phyloP scores from a whole-genome alignment of 2,888 invertebrate genomes.

The Sarcophaga caerulescens region DNA sequence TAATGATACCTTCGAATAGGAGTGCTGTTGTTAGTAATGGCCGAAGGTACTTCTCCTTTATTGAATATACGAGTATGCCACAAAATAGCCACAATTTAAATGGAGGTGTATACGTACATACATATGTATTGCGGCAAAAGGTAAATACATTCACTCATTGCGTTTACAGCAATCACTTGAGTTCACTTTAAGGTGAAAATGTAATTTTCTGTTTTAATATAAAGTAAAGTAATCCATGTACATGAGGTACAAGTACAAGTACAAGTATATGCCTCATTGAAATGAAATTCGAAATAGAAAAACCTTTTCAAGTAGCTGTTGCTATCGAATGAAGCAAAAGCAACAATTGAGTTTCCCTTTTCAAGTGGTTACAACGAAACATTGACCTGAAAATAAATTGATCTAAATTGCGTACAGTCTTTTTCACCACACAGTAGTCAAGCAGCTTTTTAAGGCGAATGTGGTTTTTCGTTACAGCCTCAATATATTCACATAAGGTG shows the following conservation, averaged over 20 bases:
- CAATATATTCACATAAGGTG: too few species aligned
- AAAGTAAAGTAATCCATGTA: constrained; percentile 40
- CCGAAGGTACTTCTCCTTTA: background rate
- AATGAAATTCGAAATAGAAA: background rate
- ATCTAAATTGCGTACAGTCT: too few species aligned
- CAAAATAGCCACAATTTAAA: constrained; percentile 57
- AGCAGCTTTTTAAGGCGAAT: too few species aligned
- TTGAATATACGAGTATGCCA: constrained; percentile 8
- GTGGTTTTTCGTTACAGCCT: too few species aligned
- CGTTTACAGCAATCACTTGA: constrained; percentile 48
- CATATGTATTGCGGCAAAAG: background rate
- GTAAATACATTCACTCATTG: constrained; percentile 31
- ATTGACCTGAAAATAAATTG: background rate
- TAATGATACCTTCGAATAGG: constrained; percentile 5
- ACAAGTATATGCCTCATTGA: background rate
- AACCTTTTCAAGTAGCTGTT: background rate
- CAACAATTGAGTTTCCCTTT: background rate
- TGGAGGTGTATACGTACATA: background rate
- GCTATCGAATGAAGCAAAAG: background rate
- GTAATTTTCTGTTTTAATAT: constrained; percentile 56
- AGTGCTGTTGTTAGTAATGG: background rate
- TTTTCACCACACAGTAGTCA: too few species aligned
- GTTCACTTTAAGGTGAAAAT: constrained; percentile 56
- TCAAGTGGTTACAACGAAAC: background rate
- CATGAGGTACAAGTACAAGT: background rate